Evolutionary conservation across 2,888 invertebrate genomes (phyloP), one percentile per base, ranked within the genome.

Genomic region (Amiota minor): DNA sequence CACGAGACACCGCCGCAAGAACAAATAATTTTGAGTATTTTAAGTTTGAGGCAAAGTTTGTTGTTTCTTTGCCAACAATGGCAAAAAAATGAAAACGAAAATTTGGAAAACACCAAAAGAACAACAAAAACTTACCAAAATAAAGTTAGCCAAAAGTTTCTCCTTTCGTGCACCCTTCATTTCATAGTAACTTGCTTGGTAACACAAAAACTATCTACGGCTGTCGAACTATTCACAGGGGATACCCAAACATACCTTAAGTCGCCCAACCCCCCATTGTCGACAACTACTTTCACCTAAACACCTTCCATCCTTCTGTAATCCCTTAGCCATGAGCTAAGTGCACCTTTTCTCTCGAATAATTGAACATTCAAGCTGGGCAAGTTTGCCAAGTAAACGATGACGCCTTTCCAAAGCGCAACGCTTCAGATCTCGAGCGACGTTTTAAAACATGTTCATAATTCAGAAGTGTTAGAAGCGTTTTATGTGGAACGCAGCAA

Each of bases 381-480:
- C 46, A 18, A 9, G 49, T 49, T 20, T 16, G 16, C 65, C 65
- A 49, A 53, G 18, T 11, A 16, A 49, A 49, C 47, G 65, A 49
- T 10, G 65, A 12, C 59, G 20, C 10, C 59, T 20, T 59, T 12
- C 62, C 62, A 62, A 9, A 35, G 62, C 65, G 65, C 65, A 16
- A 53, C 49, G n/a, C 16, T 35, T 35, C 6, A 47, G 81, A 49
- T 70, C 77, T 77, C 67, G 49, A 72, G 75, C 74, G 76, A 74
- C 75, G 77, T 73, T 75, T 71, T 56, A 56, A 75, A 75, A 75
- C 74, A 71, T 76, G 79, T 75, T 76, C 76, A 80, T 80, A 79
- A 82, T 82, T 82, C 80, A 75, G 72, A 78, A 81, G 80, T 81
- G 81, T 79, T 81, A 76, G 73, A 73, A 76, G 77, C 79, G 79